Conservation (phyloP, 2,888 invertebrate species). For the Tipula vernalis region DNA sequence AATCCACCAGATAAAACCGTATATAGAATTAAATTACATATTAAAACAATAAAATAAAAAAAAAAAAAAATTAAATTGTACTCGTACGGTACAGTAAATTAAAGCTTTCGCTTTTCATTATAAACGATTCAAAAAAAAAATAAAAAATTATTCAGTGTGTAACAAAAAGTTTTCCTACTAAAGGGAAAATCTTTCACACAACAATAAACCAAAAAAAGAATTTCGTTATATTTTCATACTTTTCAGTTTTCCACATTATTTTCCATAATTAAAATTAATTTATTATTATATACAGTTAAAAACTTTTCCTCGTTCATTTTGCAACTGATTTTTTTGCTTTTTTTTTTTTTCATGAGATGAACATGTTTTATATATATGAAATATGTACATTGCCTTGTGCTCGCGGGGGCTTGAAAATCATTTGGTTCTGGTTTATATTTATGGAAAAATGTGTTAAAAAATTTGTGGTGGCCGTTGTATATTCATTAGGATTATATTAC, state of each 20-base stretch:
- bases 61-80: background rate
- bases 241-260: conserved; percentile 1
- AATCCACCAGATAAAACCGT: too few species aligned
- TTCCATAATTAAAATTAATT: background rate
- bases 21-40: background rate
- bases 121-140: background rate
- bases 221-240: background rate
- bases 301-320: background rate
- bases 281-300: background rate
- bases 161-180: background rate
- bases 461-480: too few species aligned
- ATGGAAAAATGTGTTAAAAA: background rate
- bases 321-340: too few species aligned
- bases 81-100: background rate
- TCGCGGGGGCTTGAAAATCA: background rate
- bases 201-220: background rate
- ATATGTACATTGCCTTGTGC: background rate
- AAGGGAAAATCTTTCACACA: background rate
- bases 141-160: background rate
- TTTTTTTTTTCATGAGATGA: background rate
- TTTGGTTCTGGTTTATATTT: background rate
- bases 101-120: background rate
- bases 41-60: background rate
- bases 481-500: background rate
- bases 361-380: background rate